These are phyloP conservation scores for Trichosurus vulpecula DNA, from an alignment of 2,797 vertebrate genomes.

Conservation along the genomic window DNA sequence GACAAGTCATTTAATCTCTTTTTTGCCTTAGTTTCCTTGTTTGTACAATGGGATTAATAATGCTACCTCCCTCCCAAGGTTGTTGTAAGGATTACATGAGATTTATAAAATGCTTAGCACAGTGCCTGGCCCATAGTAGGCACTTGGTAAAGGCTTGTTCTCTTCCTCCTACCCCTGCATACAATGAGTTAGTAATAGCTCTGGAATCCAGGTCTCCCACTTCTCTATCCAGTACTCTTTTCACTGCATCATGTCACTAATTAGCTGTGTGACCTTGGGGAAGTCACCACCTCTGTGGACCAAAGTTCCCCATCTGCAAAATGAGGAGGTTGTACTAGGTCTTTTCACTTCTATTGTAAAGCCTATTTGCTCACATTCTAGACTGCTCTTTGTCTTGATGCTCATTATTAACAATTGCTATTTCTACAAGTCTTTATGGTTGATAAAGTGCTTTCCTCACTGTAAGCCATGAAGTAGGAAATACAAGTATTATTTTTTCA, in stretches of 20 bases:
- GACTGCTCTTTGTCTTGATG: not conserved
- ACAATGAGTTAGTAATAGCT: not conserved
- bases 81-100: not conserved
- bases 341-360: not conserved
- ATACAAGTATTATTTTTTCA: not conserved
- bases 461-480: not conserved
- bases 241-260: not conserved
- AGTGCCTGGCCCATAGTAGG: not conserved
- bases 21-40: not conserved
- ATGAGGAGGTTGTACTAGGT: not conserved
- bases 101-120: not conserved
- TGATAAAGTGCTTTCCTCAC: not conserved
- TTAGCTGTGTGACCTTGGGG: not conserved
- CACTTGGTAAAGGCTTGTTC: not conserved
- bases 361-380: not conserved
- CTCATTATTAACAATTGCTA: not conserved
- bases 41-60: not conserved
- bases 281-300: not conserved
- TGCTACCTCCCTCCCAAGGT: not conserved
- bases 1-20: not conserved
- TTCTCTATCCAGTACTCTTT: not conserved
- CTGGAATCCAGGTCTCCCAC: not conserved
- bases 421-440: not conserved
- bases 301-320: not conserved
- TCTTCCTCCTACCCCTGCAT: not conserved